These are phyloP conservation scores for Cairina moschata DNA, from an alignment of 2,113 vertebrate species.

Conservation along the genomic window DNA sequence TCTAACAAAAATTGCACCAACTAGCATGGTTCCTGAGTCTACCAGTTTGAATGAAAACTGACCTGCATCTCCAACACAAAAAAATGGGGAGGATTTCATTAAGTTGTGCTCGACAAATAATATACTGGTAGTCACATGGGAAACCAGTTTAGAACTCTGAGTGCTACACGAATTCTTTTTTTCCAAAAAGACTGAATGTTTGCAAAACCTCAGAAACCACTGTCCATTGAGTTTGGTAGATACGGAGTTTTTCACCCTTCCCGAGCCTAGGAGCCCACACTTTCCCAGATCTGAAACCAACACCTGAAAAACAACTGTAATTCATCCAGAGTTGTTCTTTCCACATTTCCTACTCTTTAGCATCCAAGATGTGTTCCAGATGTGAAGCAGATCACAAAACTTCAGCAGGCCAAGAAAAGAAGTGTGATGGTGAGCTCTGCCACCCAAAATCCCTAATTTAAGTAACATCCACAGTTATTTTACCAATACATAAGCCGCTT, in stretches of 20 bases:
- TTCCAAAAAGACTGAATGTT: not conserved
- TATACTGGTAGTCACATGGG: not conserved
- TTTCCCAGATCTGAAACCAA: constrained; percentile 7
- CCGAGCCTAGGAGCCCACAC: not conserved
- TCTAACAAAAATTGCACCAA: not conserved
- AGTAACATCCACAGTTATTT: not conserved
- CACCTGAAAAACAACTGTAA: constrained; percentile 38
- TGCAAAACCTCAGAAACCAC: not conserved
- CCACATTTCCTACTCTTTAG: not conserved
- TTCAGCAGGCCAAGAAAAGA: not conserved
- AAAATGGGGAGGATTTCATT: not conserved
- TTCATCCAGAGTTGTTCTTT: constrained; percentile 16
- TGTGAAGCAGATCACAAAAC: not conserved
- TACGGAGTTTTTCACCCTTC: not conserved
- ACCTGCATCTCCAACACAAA: not conserved
- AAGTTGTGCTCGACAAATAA: not conserved
- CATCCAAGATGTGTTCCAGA: constrained; percentile 19
- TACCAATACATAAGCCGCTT: not conserved
- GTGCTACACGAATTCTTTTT: not conserved
- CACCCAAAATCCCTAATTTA: not conserved
- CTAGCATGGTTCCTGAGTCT: not conserved
- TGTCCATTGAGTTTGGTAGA: not conserved
- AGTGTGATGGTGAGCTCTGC: not conserved
- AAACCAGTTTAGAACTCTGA: not conserved
- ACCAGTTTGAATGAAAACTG: not conserved